phyloP scores from a whole-genome alignment of 2,113 vertebrate species.

The Albula glossodonta region DNA sequence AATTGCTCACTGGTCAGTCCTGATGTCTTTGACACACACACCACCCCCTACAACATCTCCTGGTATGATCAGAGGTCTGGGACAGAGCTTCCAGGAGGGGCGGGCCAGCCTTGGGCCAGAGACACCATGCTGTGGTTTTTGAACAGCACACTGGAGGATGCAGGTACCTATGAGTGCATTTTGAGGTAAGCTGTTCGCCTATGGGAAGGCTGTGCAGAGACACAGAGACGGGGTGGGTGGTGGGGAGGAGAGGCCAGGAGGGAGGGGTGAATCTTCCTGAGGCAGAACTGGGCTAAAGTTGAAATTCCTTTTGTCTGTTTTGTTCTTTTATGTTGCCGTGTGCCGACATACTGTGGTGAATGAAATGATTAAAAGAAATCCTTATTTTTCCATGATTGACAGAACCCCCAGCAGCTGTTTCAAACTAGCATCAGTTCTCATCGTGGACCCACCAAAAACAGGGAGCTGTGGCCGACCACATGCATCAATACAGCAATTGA shows the following conservation, averaged over 20 bases:
- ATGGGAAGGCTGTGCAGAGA: not conserved
- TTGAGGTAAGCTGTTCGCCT: constrained; percentile 65
- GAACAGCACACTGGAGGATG: constrained; percentile 65
- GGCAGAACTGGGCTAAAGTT: not conserved
- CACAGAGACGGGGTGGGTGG: not conserved
- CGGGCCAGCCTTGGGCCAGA: constrained; percentile 61
- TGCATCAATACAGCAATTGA: not conserved
- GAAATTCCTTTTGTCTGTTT: not conserved
- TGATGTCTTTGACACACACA: constrained; percentile 28
- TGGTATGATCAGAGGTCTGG: constrained; percentile 74
- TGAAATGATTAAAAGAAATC: not conserved
- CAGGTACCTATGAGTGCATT: constrained; percentile 71
- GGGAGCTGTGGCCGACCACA: constrained; percentile 43
- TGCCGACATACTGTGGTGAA: not conserved
- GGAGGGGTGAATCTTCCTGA: not conserved
- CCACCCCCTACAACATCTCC: constrained; percentile 59
- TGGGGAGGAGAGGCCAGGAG: not conserved
- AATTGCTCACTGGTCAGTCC: constrained; percentile 51
- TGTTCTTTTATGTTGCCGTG: not conserved
- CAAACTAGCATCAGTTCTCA: constrained; percentile 47
- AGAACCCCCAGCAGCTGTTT: constrained; percentile 59
- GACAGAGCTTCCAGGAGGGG: constrained; percentile 44
- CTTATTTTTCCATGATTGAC: constrained; percentile 14
- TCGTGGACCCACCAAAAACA: constrained; percentile 32
- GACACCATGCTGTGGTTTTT: constrained; percentile 77